These are phyloP conservation scores for Drosophila testacea DNA, from an alignment of 2,888 invertebrate genomes.

Conservation along the genomic window DNA sequence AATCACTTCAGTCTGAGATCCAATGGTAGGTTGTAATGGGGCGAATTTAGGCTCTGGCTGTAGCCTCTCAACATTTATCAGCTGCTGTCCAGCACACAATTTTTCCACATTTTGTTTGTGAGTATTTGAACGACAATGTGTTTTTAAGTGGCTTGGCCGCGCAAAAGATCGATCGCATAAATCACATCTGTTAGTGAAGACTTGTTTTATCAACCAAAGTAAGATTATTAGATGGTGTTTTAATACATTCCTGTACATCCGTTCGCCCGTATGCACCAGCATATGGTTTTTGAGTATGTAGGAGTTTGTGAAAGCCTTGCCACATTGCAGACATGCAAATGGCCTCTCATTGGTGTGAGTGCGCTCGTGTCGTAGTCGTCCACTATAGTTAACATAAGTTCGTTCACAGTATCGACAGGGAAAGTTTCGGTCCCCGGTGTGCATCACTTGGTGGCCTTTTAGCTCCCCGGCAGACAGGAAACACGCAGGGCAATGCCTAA, in stretches of 20 bases:
- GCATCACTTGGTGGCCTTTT: slow-evolving; percentile 69
- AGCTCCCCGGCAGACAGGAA: slow-evolving; percentile 37
- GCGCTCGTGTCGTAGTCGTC: slow-evolving; percentile 68
- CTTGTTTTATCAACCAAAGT: not conserved
- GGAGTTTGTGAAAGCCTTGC: slow-evolving; percentile 74
- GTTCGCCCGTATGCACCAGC: slow-evolving; percentile 72
- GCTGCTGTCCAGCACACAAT: slow-evolving; percentile 4
- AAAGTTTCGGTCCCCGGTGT: slow-evolving; percentile 72
- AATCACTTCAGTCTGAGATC: not conserved
- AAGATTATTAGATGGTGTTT: not conserved
- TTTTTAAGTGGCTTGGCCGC: slow-evolving; percentile 82
- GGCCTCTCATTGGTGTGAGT: slow-evolving; percentile 80
- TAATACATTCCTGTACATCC: slow-evolving; percentile 58
- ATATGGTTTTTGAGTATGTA: slow-evolving; percentile 72
- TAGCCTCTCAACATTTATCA: not conserved
- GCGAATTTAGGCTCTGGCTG: not conserved
- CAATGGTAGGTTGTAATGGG: slow-evolving; percentile 7
- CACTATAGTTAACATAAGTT: slow-evolving; percentile 71
- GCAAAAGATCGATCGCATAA: slow-evolving; percentile 83
- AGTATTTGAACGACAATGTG: slow-evolving; percentile 81
- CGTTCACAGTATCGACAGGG: slow-evolving; percentile 69
- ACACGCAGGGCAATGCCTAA: slow-evolving; percentile 76
- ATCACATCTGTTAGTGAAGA: slow-evolving; percentile 68
- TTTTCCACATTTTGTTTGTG: slow-evolving; percentile 81
- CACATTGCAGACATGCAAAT: slow-evolving; percentile 69